Base-by-base conservation (phyloP, 2,113 vertebrate species). In the Gobius niger region DNA sequence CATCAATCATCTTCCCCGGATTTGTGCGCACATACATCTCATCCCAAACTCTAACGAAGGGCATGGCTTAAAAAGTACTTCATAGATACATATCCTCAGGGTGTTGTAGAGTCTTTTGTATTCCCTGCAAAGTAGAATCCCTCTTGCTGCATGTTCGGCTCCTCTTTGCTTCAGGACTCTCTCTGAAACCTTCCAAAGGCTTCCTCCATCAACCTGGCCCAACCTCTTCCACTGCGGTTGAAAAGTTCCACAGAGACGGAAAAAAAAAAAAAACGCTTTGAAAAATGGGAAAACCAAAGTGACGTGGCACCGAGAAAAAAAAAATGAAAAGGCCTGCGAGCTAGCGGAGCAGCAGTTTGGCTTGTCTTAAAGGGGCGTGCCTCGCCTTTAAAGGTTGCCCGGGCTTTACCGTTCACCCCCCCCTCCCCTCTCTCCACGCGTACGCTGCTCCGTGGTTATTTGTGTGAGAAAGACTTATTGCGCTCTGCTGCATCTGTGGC, bases 391-490 rank as follows among this genome's bases (percentile, higher is more conserved):
- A 84, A 82, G 68, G 74, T 77, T 84, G 70, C 73, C 53, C 57
- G 57, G 18, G 67, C 47, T 68, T 75, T 68, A 73, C 73, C 52
- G 65, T 76, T 72, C 73, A 76, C 84, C 69, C 68, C 70, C 65
- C 34, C 72, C 15, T 67, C 65, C 34, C 72, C 15, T 67, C 63
- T 78, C 61, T 64, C 57, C 56, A 64, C 46, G 62, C 42, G 44
- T 56, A 18, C 60, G 61, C 67, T 44, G 70, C 10, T 34, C 24
- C 24, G 24, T 72, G 57, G 68, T 66, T 63, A 71, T 81, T 70
- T 47, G 65, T 74, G 65, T 74, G 75, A 75, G 73, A 77, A 83
- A 81, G 77, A 89, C 47, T 69, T 82, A 84, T 80, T 89, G 78
- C 74, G 71, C 63, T 74, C 65, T 52, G 53, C 73, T 85, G 84